Evolutionary conservation across 2,888 invertebrate species (phyloP), one percentile per base, ranked within the genome.

Genomic region (Lagria hirta): DNA sequence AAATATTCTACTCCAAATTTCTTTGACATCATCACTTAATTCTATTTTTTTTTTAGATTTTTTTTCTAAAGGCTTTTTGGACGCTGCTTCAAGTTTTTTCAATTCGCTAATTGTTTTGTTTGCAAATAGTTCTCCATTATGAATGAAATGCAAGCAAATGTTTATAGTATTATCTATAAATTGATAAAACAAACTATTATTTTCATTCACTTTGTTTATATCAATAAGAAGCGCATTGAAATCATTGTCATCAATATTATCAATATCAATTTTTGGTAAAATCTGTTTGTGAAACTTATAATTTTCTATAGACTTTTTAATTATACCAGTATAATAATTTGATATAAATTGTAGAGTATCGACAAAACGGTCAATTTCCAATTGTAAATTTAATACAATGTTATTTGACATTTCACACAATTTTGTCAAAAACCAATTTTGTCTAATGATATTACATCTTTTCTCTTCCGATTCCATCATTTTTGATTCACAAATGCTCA

Each of bases 361-460:
- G 11, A 70, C 66, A 69, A 74, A 70, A 28, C 82, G 72, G 57
- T 83, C 81, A 6, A 80, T 32, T 69, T 84, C 84, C n/a, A 76
- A 58, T 62, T 83, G 82, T 69, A 81, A 71, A 26, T 76, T 74
- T 1, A 73, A 75, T 27, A 78, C 70, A 51, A 75, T 81, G 15
- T 76, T 71, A 56, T 82, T 81, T 1, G 70, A 69, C 54, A 83
- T 67, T 28, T 76, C 69, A 10, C 73, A 72, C 3, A 80, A 62
- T 58, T 82, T 78, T 44, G 72, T 72, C 49, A 75, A 66, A 1
- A 77, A 62, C 83, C 83, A 84, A 47, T 79, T 75, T 41, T 81
- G 75, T 33, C 56, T 55, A 24, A 83, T 75, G 15, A 82, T 68
- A 5, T 70, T 60, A 14, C 65, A 67, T 26, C 79, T 72, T 59